Evolutionary conservation across 2,888 invertebrate genomes (phyloP).

Genomic region (Taenaris catops): DNA sequence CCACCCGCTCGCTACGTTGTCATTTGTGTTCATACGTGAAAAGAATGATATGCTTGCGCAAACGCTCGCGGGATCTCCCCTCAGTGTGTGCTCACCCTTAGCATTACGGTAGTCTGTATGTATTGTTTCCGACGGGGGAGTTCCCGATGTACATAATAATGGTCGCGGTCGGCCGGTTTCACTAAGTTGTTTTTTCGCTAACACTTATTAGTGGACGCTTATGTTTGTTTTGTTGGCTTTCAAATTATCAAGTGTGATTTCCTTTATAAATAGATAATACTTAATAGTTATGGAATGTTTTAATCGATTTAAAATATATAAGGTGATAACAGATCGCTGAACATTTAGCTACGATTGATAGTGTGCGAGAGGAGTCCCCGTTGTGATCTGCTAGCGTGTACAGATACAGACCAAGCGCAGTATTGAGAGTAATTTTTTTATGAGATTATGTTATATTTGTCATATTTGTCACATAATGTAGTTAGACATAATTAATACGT

Average conservation of each 20-base stretch:
- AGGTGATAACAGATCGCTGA: slow-evolving; percentile 28
- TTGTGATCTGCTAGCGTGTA: slow-evolving; percentile 16
- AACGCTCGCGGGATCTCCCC: no score
- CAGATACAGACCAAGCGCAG: slow-evolving; percentile 27
- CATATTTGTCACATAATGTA: no score
- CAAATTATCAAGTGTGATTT: slow-evolving; percentile 74
- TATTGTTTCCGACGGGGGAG: slow-evolving; percentile 24
- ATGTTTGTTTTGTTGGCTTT: slow-evolving; percentile 74
- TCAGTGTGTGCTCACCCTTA: no score
- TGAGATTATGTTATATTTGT: slow-evolving; percentile 25
- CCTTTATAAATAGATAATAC: slow-evolving; percentile 49
- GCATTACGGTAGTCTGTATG: slow-evolving; percentile 33
- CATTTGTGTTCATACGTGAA: no score
- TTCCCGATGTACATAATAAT: slow-evolving; percentile 39
- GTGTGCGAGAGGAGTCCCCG: slow-evolving; percentile 32
- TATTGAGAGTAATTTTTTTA: slow-evolving; percentile 26
- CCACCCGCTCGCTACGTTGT: no score
- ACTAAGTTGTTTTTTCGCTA: slow-evolving; percentile 55
- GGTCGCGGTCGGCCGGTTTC: slow-evolving; percentile 38
- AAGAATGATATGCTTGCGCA: no score
- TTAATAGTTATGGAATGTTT: slow-evolving; percentile 70
- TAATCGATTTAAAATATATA: slow-evolving; percentile 49
- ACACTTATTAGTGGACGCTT: slow-evolving; percentile 69
- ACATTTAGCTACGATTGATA: slow-evolving; percentile 28
- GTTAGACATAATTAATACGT: slow-evolving; percentile 31